Evolutionary conservation across 1,140 invertebrate species (phyloP), one percentile per base, ranked within the genome.

Genomic region (Apis florea): DNA sequence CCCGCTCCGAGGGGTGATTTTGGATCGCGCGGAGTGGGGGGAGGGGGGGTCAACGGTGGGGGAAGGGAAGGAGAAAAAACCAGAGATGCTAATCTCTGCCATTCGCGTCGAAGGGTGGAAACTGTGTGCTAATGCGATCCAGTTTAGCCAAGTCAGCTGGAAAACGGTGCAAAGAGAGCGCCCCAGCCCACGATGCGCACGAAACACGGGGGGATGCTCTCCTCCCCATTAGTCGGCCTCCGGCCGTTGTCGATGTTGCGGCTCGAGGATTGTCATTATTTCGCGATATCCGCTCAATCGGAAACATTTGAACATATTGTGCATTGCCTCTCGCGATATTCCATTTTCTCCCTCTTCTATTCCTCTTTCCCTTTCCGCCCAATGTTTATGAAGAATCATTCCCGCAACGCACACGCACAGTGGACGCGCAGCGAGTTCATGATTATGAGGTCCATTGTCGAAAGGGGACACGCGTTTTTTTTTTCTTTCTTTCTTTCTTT

Each of bases 61-160:
- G 31, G 63, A 47, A n/a, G n/a, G 10, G n/a, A 13, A 24, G 10
- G 67, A 86, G 67, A 87, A 89, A 89, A 90, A 88, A 88, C 85
- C 88, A 75, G 90, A 92, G 92, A 94, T 93, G 92, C 90, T 93
- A 93, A 93, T 93, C 92, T 93, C 92, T 93, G 89, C 88, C 84
- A 88, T 89, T 40, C 84, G 83, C 86, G 83, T 83, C 86, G 88
- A 88, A 89, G 90, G 91, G 88, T 89, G 91, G 88, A 88, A 90
- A 92, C 89, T 92, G 90, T 90, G 92, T 91, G 92, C 92, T 93
- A 94, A 94, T 94, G 93, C 92, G 91, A 93, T 94, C 93, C 93
- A 90, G 91, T 94, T 94, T 94, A 94, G 93, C 86, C 92, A 94
- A 94, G 93, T 94, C 92, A 93, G 76, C 91, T 92, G 93, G 92